A percentile compares a stretch with the other conserved stretches of the same genome.
Conservation (phyloP, 2,888 invertebrate genomes). For the Amblyteles armatorius region DNA sequence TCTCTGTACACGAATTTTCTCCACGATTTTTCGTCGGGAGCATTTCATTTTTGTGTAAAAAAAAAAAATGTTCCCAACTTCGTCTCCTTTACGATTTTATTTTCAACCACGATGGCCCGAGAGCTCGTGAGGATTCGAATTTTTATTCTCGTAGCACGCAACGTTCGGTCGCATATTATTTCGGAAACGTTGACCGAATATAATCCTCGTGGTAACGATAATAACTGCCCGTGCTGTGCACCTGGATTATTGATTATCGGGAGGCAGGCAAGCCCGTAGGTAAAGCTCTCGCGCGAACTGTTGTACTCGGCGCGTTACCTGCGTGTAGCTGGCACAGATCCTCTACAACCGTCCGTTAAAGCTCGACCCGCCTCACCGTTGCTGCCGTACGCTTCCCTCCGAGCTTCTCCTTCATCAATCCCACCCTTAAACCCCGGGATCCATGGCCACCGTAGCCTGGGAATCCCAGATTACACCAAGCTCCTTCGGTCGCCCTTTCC, state of each 20-base stretch:
- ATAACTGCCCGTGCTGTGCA: constrained; percentile 55
- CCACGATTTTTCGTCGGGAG: neutral
- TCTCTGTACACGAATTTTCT: neutral
- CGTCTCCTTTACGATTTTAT: neutral
- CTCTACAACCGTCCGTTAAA: constrained; percentile 54
- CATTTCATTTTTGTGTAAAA: neutral
- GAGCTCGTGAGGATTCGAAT: neutral
- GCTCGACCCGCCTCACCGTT: constrained; percentile 41
- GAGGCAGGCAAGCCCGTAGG: constrained; percentile 19
- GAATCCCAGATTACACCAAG: constrained; percentile 61
- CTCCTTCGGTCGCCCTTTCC: constrained; percentile 28
- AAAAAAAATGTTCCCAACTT: neutral
- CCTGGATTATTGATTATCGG: constrained; percentile 71
- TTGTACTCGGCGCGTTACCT: constrained; percentile 40
- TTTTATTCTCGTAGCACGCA: neutral
- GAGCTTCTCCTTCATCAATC: constrained; percentile 59
- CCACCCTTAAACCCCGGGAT: constrained; percentile 61
- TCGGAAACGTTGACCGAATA: constrained; percentile 21
- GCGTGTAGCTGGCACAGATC: constrained; percentile 51
- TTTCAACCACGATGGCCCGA: neutral
- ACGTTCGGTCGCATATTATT: neutral
- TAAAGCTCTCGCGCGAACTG: constrained; percentile 34
- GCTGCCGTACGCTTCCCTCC: constrained; percentile 19
- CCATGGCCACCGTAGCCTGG: constrained; percentile 39
- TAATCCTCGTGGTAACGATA: constrained; percentile 45